Conservation (phyloP, 2,888 invertebrate species). For the Lithodes maja region DNA sequence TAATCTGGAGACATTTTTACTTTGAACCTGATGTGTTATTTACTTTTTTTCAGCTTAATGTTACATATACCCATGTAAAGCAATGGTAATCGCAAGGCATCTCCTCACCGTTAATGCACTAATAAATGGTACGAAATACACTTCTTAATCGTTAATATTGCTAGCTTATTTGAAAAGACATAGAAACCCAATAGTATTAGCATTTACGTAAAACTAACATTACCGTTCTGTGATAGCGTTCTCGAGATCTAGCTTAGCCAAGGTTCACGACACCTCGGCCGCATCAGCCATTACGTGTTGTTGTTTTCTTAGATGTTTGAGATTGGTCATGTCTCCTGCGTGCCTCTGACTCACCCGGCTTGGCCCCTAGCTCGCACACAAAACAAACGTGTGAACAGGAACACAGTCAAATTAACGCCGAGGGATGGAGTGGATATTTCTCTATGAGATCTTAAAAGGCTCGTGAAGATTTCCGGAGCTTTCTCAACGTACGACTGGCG, state of each 20-base stretch:
- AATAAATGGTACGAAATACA: no score
- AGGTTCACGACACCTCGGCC: conserved; percentile 14
- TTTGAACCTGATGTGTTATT: no score
- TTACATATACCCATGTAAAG: no score
- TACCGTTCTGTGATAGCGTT: no score
- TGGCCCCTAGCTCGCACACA: background rate
- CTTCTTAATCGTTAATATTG: no score
- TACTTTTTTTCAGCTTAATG: no score
- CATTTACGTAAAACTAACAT: no score
- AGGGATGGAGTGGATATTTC: background rate
- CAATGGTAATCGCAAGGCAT: no score
- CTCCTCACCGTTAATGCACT: no score
- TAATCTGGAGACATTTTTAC: background rate
- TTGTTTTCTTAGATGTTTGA: conserved; percentile 33
- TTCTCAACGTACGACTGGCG: background rate
- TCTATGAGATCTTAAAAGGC: background rate
- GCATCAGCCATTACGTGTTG: conserved; percentile 21
- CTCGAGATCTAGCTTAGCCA: background rate
- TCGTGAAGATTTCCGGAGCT: conserved; percentile 26
- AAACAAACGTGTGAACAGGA: background rate
- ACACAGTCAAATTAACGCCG: background rate
- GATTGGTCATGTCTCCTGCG: conserved; percentile 9
- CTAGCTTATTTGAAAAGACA: no score
- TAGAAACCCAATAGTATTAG: no score
- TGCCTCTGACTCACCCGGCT: conserved; percentile 5